Base-by-base conservation (phyloP, 2,113 vertebrate genomes). In the Irena cyanogastra region DNA sequence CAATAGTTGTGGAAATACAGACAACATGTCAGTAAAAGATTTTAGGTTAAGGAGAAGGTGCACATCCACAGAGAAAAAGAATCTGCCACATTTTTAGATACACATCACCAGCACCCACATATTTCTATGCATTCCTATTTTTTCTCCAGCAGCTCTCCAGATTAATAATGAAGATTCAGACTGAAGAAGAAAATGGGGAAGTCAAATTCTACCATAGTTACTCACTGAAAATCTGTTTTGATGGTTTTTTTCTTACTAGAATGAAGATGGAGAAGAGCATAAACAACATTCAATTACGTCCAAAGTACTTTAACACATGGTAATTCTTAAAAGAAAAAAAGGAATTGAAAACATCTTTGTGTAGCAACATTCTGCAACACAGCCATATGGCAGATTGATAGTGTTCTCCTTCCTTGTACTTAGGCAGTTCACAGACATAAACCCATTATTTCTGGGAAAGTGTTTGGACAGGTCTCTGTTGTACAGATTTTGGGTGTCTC, bases 251-350 rank as follows among this genome's bases (percentile, higher is more conserved):
- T 70, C 71, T 82, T 93, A 83, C 7, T 11, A 69, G 20, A 82
- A 39, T 63, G 33, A 78, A 82, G 45, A 90, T 70, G 33, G 27
- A 76, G 54, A 90, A 94, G 47, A 87, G 18, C 13, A 89, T 76
- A 86, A 93, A 75, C 39, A 50, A 35, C 19, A 80, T 74, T 80
- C 27, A 83, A 13, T 75, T 95, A 54, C 31, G 57, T n/a, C 64
- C 15, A 72, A 94, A 94, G 89, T 74, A 54, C n/a, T 70, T 82
- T 92, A 94, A 90, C 56, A 84, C 61, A 49, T 71, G 33, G 47
- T 69, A 81, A 85, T 87, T 87, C 87, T 78, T 90, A 54, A 88
- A 91, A 91, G 50, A 89, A 71, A 47, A 59, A 78, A 87, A 61
- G 60, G 42, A 77, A 83, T 10, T 63, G 47, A 69, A 93, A 91